A percentile compares a stretch with the other conserved stretches of the same genome.
phyloP scores from a whole-genome alignment of 2,797 vertebrate genomes.

The Parambassis ranga region DNA sequence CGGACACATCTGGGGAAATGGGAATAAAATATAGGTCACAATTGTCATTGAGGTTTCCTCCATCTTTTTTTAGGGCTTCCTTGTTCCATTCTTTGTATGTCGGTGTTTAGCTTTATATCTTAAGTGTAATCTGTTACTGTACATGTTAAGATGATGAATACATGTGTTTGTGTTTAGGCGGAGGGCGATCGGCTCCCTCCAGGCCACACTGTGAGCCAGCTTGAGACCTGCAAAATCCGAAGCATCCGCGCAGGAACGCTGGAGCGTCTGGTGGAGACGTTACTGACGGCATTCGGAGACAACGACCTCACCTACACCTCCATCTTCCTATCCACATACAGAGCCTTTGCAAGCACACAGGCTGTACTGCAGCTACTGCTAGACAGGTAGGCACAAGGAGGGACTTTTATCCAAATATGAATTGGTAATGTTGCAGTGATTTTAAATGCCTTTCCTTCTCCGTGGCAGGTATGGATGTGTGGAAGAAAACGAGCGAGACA shows the following conservation, averaged over 20 bases:
- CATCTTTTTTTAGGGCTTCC: background rate
- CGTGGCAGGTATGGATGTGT: slow-evolving; percentile 75
- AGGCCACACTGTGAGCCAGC: slow-evolving; percentile 91
- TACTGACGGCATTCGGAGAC: slow-evolving; percentile 92
- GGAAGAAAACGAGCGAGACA: slow-evolving; percentile 59
- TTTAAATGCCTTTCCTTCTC: background rate
- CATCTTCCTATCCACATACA: slow-evolving; percentile 95
- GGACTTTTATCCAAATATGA: background rate
- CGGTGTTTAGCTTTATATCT: background rate
- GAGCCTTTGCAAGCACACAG: slow-evolving; percentile 88
- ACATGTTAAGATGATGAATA: background rate
- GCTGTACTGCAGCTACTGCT: slow-evolving; percentile 89
- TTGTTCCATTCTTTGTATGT: background rate
- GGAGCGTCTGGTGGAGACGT: slow-evolving; percentile 94
- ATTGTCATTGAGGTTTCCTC: slow-evolving; percentile 16
- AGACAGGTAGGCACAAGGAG: slow-evolving; percentile 78
- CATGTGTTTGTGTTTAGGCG: slow-evolving; percentile 73
- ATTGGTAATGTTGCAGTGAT: background rate
- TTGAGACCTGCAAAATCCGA: slow-evolving; percentile 94
- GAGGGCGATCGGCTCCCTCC: slow-evolving; percentile 92
- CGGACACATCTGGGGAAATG: slow-evolving; percentile 64
- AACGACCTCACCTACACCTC: slow-evolving; percentile 96
- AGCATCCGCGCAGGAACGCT: slow-evolving; percentile 93
- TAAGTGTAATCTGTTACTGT: background rate
- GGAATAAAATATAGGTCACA: slow-evolving; percentile 47